Percentiles rank a stretch among this genome's conserved stretches.
These are phyloP conservation scores for Micoletzkya japonica DNA, from an alignment of 2,888 invertebrate species.

Conservation along the genomic window DNA sequence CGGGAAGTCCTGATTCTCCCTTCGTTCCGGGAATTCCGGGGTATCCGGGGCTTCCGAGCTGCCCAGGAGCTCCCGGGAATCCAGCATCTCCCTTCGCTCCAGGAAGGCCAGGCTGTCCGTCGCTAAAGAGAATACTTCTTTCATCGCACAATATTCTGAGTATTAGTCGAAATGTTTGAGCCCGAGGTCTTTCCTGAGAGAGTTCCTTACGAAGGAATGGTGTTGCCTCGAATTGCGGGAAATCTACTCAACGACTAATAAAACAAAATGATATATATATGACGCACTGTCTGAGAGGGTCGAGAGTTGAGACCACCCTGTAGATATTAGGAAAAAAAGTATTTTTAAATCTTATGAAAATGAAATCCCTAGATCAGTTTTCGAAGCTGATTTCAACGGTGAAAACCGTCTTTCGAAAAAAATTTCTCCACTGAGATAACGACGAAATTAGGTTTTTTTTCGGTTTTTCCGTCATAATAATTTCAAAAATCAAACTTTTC, in stretches of 20 bases:
- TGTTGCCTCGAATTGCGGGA: too few relatives aligned
- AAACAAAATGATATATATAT: background rate
- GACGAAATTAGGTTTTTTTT: too few relatives aligned
- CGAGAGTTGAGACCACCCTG: background rate
- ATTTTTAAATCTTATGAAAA: background rate
- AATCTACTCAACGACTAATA: background rate
- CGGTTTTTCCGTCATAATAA: too few relatives aligned
- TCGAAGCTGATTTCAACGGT: too few relatives aligned
- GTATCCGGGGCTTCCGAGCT: conserved; percentile 55
- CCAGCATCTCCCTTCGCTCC: conserved; percentile 51
- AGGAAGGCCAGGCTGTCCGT: conserved; percentile 51
- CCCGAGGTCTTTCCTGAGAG: background rate
- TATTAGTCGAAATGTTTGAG: too few relatives aligned
- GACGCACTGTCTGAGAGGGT: background rate
- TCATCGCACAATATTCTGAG: too few relatives aligned
- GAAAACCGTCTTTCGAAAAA: too few relatives aligned
- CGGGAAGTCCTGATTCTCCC: conserved; percentile 54
- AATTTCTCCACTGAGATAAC: too few relatives aligned
- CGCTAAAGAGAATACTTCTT: conserved; percentile 29
- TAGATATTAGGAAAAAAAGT: background rate
- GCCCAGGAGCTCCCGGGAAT: conserved; percentile 48
- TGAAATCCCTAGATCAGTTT: background rate
- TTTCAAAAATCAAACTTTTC: too few relatives aligned
- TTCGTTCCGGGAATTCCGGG: conserved; percentile 66
- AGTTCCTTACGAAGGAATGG: background rate